Percentiles rank a stretch among this genome's conserved stretches.
Conservation (phyloP, 2,113 vertebrate genomes). For the Origma solitaria region DNA sequence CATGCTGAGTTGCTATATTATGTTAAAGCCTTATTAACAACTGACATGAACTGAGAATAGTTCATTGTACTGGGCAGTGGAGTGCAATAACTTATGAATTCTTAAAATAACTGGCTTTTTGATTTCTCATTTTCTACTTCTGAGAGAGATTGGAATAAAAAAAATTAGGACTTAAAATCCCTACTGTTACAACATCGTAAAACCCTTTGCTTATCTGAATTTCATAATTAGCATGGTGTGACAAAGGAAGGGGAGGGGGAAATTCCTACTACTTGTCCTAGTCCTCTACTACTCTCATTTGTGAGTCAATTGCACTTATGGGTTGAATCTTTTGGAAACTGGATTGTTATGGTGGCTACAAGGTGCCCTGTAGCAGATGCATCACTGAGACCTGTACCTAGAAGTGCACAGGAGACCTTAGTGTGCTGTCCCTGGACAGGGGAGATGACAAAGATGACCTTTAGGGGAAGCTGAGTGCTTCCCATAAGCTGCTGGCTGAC, state of each 20-base stretch:
- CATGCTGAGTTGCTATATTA: constrained; percentile 37
- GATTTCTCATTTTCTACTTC: constrained; percentile 17
- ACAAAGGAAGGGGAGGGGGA: neutral
- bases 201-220: neutral
- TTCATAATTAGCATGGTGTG: neutral
- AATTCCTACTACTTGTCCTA: neutral
- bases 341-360: neutral
- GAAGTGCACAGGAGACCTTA: neutral
- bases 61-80: constrained; percentile 35
- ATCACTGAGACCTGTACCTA: neutral
- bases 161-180: neutral
- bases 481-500: neutral
- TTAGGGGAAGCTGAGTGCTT: neutral
- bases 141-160: neutral
- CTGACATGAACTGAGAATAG: constrained; percentile 23
- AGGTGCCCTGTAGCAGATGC: neutral
- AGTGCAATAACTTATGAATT: constrained; percentile 34
- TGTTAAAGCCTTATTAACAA: constrained; percentile 50
- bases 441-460: neutral
- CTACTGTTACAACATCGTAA: neutral
- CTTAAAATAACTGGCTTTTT: constrained; percentile 40
- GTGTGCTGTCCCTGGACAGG: neutral
- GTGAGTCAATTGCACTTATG: neutral
- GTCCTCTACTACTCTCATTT: neutral
- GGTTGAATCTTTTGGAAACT: neutral